Conservation (phyloP, 1,140 invertebrate genomes). For the Sitophilus oryzae region DNA sequence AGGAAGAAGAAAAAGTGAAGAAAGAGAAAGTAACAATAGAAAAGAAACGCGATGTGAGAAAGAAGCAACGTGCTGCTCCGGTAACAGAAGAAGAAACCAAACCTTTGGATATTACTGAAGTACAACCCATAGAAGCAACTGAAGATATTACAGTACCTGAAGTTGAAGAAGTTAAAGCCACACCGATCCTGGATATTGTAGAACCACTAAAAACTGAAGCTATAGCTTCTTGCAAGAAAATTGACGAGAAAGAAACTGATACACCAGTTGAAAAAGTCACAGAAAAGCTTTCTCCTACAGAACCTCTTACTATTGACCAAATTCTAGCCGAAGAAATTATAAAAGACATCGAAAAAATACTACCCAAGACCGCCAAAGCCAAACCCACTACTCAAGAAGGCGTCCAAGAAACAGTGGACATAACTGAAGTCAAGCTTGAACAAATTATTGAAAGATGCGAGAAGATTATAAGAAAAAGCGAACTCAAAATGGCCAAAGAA, state of each 20-base stretch:
- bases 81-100: slow-evolving; percentile 48
- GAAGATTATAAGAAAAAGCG: slow-evolving; percentile 53
- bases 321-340: slow-evolving; percentile 52
- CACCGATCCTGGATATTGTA: slow-evolving; percentile 50
- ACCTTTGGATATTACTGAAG: slow-evolving; percentile 49
- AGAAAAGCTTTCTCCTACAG: slow-evolving; percentile 49
- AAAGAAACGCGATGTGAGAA: slow-evolving; percentile 44
- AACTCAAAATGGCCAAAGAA: slow-evolving; percentile 59
- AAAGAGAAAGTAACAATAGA: slow-evolving; percentile 50
- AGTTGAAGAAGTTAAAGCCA: slow-evolving; percentile 47
- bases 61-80: slow-evolving; percentile 40
- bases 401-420: slow-evolving; percentile 44
- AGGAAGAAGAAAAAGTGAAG: slow-evolving; percentile 52
- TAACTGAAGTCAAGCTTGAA: slow-evolving; percentile 48
- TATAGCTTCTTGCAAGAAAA: slow-evolving; percentile 56
- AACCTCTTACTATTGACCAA: slow-evolving; percentile 54
- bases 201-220: slow-evolving; percentile 56
- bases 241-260: slow-evolving; percentile 50
- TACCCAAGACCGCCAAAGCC: slow-evolving; percentile 40
- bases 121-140: slow-evolving; percentile 46
- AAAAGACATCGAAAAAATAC: slow-evolving; percentile 47
- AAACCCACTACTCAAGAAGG: slow-evolving; percentile 39
- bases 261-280: slow-evolving; percentile 49
- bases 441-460: slow-evolving; percentile 53
- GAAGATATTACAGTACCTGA: slow-evolving; percentile 42